Percentiles rank a stretch among this genome's conserved stretches.
These are phyloP conservation scores for Sitobion miscanthi DNA, from an alignment of 1,140 invertebrate species.

Conservation along the genomic window DNA sequence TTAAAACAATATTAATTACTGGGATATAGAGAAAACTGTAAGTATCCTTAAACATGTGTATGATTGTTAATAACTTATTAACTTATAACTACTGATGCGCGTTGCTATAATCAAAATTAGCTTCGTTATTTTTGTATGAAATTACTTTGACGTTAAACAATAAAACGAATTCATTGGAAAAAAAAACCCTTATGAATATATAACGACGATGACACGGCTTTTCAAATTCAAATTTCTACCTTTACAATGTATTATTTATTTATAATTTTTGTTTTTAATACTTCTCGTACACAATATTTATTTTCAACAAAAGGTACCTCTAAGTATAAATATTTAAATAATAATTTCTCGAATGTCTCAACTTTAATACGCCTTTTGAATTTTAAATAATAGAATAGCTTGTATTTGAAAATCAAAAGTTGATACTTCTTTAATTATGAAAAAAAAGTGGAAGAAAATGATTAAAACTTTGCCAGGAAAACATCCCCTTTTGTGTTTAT, in stretches of 20 bases:
- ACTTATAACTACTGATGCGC: not conserved
- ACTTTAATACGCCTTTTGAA: not conserved
- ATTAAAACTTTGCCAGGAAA: not conserved
- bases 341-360: not conserved
- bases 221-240: not conserved
- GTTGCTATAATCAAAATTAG: no score
- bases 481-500: not conserved
- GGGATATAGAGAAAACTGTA: not conserved
- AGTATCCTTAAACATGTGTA: not conserved
- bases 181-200: not conserved
- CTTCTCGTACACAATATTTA: not conserved
- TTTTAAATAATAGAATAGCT: constrained; percentile 4
- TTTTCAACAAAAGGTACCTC: not conserved
- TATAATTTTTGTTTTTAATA: constrained; percentile 7
- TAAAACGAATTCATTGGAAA: not conserved
- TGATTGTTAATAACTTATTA: not conserved
- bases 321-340: constrained; percentile 8
- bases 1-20: not conserved
- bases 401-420: not conserved
- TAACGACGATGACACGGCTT: not conserved
- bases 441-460: not conserved
- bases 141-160: not conserved
- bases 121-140: not conserved
- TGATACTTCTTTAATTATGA: not conserved
- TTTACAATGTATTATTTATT: not conserved